Evolutionary conservation across 2,113 vertebrate species (phyloP).

Genomic region (Thymallus thymallus): DNA sequence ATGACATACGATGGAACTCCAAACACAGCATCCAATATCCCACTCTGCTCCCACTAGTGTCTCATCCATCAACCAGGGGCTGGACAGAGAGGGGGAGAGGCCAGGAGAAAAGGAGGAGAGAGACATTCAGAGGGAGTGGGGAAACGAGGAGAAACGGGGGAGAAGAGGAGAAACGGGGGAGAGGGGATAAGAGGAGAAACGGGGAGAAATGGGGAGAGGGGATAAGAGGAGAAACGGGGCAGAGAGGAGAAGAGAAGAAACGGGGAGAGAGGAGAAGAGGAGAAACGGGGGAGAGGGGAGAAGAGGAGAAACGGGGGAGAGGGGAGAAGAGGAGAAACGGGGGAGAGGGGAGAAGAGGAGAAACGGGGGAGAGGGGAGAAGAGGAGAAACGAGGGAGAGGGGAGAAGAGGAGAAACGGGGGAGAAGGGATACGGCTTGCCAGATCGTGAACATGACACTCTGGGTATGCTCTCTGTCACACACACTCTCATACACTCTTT

Average conservation of each 20-base stretch:
- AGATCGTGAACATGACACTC: slow-evolving; percentile 52
- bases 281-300: slow-evolving; percentile 35
- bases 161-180: neutral
- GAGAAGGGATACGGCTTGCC: slow-evolving; percentile 56
- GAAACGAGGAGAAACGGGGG: too few relatives aligned
- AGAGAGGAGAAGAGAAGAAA: too few relatives aligned
- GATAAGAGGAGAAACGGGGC: slow-evolving; percentile 26
- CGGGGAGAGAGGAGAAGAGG: too few relatives aligned
- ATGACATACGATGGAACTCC: slow-evolving; percentile 60
- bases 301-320: slow-evolving; percentile 20
- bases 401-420: slow-evolving; percentile 11
- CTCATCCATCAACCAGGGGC: slow-evolving; percentile 69
- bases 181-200: slow-evolving; percentile 28
- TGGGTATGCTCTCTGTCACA: slow-evolving; percentile 67
- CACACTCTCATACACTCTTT: slow-evolving; percentile 7
- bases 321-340: slow-evolving; percentile 31
- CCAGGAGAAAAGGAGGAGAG: neutral
- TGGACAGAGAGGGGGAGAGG: neutral
- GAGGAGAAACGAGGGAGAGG: slow-evolving; percentile 23
- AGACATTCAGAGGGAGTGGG: too few relatives aligned
- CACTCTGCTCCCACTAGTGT: slow-evolving; percentile 56
- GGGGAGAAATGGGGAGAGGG: slow-evolving; percentile 47
- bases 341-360: slow-evolving; percentile 14
- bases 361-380: too few relatives aligned
- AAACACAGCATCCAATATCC: slow-evolving; percentile 61